These are phyloP conservation scores for Lipophrys pholis DNA, from an alignment of 2,113 vertebrate species.

Conservation along the genomic window DNA sequence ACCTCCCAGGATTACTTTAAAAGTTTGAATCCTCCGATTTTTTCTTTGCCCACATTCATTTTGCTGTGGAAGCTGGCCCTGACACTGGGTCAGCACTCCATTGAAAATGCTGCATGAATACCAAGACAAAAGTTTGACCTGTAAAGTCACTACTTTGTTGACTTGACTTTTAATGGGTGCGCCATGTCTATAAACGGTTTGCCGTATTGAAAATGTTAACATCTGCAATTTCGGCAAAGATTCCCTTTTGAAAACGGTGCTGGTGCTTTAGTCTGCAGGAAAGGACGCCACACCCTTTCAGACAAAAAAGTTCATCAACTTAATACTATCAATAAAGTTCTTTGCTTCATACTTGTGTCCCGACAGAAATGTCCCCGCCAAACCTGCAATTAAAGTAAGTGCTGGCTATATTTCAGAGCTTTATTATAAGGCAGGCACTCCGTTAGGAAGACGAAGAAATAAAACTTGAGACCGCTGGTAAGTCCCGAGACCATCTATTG, in stretches of 20 bases:
- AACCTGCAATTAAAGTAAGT: slow-evolving; percentile 55
- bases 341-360: slow-evolving; percentile 25
- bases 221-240: not conserved
- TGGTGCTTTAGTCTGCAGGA: slow-evolving; percentile 17
- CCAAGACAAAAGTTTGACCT: not conserved
- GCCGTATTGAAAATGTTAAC: slow-evolving; percentile 9
- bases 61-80: slow-evolving; percentile 3
- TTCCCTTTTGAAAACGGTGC: too few species aligned
- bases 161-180: not conserved
- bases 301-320: slow-evolving; percentile 37
- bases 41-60: not conserved
- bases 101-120: too few species aligned
- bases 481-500: not conserved
- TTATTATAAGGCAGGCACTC: slow-evolving; percentile 32
- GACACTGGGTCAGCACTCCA: not conserved
- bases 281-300: slow-evolving; percentile 13
- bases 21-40: not conserved
- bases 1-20: slow-evolving; percentile 3
- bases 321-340: slow-evolving; percentile 8
- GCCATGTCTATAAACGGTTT: not conserved
- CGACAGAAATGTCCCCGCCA: slow-evolving; percentile 13
- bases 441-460: slow-evolving; percentile 40
- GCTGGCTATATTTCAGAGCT: slow-evolving; percentile 28
- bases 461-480: slow-evolving; percentile 11
- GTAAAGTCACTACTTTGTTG: not conserved